Evolutionary conservation across 2,888 invertebrate genomes (phyloP).

Genomic region (Periphyllus acericola): DNA sequence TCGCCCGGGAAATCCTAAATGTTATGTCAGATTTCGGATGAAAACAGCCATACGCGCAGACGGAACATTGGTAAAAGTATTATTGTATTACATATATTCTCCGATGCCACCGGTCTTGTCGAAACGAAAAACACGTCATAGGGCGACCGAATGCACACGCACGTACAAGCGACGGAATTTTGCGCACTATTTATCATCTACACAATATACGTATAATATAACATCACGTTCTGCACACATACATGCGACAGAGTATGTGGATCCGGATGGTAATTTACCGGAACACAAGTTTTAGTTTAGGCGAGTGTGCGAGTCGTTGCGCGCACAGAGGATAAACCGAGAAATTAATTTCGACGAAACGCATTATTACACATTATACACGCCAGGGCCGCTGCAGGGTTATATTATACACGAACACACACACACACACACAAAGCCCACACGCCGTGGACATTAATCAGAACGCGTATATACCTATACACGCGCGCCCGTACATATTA

Average conservation of each 20-base stretch:
- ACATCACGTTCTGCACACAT: not conserved
- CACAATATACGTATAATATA: not conserved
- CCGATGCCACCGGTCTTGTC: not conserved
- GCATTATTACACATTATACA: conserved; percentile 3
- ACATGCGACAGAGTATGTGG: not conserved
- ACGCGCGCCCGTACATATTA: not conserved
- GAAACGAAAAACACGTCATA: not conserved
- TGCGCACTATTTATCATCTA: not conserved
- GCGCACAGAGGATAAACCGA: not conserved
- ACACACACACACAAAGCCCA: not conserved
- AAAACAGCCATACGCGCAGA: no score
- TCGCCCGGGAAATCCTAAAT: no score
- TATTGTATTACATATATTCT: no score
- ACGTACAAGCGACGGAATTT: not conserved
- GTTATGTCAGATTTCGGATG: no score
- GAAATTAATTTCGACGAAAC: conserved; percentile 31
- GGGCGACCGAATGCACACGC: not conserved
- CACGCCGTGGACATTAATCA: conserved; percentile 36
- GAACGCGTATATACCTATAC: not conserved
- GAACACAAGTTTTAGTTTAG: conserved; percentile 7
- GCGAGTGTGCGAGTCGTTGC: not conserved
- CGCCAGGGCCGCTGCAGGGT: not conserved
- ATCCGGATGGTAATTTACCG: not conserved
- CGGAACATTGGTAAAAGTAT: no score
- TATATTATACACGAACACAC: not conserved